A percentile compares a stretch with the other conserved stretches of the same genome.
Evolutionary conservation across 2,888 invertebrate genomes (phyloP).

Genomic region (Euzophera pinguis): DNA sequence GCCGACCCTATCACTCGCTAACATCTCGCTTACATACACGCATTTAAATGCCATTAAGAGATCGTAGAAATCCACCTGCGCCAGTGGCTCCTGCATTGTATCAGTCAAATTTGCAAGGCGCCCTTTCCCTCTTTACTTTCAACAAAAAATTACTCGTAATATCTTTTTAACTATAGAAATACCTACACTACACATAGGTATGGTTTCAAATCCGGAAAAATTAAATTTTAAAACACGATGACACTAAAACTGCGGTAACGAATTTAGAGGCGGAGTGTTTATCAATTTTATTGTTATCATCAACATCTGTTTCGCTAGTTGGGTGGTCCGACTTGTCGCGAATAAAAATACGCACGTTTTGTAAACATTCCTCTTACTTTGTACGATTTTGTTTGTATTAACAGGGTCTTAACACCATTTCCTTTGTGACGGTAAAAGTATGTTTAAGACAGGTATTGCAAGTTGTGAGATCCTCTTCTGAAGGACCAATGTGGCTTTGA

Average conservation of each 20-base stretch:
- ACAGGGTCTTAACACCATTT: not conserved
- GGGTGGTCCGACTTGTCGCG: constrained; percentile 33
- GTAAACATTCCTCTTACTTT: constrained; percentile 20
- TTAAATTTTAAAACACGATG: not conserved
- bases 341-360: constrained; percentile 29
- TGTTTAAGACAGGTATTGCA: not conserved
- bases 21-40: too few species aligned
- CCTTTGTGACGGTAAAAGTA: not conserved
- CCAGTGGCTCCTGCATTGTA: too few species aligned
- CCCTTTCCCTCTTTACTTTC: too few species aligned
- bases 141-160: too few species aligned
- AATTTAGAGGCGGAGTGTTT: constrained; percentile 32
- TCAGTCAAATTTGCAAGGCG: too few species aligned
- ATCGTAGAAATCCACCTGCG: too few species aligned
- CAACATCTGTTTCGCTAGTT: constrained; percentile 39
- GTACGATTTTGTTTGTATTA: constrained; percentile 7
- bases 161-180: not conserved
- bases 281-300: constrained; percentile 44
- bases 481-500: too few species aligned
- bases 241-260: constrained; percentile 1
- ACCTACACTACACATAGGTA: not conserved
- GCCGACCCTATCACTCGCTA: too few species aligned
- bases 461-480: constrained; percentile 12
- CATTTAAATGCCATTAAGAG: too few species aligned
- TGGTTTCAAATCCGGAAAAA: not conserved